Evolutionary conservation across 92 coral and sea anemone genomes (phyloP).

Genomic region (Actinostola sp.): DNA sequence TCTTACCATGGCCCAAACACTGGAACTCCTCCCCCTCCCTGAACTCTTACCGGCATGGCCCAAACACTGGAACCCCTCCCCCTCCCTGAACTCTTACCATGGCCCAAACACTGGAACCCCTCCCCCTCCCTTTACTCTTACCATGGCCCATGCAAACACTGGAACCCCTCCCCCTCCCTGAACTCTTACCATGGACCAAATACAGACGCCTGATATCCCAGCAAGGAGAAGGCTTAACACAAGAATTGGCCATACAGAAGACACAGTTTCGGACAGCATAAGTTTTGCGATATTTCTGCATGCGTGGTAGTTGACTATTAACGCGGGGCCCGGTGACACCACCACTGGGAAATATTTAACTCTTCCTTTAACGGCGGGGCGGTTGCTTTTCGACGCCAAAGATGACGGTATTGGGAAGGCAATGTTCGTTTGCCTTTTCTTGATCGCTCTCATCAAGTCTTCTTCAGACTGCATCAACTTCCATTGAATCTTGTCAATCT

Average conservation of each 20-base stretch:
- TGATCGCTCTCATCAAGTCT: conserved; percentile 28
- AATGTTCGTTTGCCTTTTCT: conserved; percentile 31
- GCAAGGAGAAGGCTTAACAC: conserved; percentile 57
- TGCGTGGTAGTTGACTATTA: conserved; percentile 63
- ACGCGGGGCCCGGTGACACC: conserved; percentile 69
- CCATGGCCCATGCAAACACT: conserved; percentile 75
- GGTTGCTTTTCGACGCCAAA: conserved; percentile 17
- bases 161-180: too few relatives aligned
- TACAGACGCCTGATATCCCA: conserved; percentile 69
- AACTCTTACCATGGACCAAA: too few relatives aligned
- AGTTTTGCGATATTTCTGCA: conserved; percentile 46
- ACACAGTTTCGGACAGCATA: conserved; percentile 36
- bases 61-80: too few relatives aligned
- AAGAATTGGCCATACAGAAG: conserved; percentile 72
- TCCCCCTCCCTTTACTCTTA: conserved; percentile 22
- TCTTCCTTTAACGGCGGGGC: neutral
- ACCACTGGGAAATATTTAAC: conserved; percentile 43
- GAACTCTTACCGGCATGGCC: too few relatives aligned
- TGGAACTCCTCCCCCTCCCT: too few relatives aligned
- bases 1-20: too few relatives aligned
- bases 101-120: neutral
- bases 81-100: neutral
- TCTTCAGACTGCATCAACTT: conserved; percentile 39
- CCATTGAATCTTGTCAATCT: conserved; percentile 38
- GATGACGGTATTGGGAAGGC: conserved; percentile 70